Conservation (phyloP, 2,113 vertebrate species). For the Lathamus discolor region DNA sequence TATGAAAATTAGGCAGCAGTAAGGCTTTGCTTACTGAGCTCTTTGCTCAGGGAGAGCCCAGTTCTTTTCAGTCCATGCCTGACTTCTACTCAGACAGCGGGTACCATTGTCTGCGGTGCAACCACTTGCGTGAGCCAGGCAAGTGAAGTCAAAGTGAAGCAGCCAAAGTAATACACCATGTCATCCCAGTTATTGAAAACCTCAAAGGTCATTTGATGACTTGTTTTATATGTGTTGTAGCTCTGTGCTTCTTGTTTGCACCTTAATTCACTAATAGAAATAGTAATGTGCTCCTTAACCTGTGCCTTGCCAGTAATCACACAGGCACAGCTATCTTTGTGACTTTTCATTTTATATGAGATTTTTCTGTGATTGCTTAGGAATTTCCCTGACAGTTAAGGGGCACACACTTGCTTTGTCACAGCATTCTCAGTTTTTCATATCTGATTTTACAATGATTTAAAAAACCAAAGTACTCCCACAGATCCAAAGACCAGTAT, state of each 20-base stretch:
- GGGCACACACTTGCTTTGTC: background rate
- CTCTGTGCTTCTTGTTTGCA: background rate
- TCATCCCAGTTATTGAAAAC: background rate
- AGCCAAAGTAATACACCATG: background rate
- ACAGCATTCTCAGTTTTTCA: background rate
- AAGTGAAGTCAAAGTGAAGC: background rate
- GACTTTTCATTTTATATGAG: background rate
- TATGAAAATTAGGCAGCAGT: background rate
- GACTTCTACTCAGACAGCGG: rapidly evolving
- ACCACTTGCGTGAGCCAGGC: background rate
- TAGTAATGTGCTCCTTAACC: background rate
- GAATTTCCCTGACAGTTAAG: background rate
- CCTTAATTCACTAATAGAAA: background rate
- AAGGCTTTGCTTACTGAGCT: background rate
- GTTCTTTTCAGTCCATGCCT: background rate
- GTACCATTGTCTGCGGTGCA: background rate
- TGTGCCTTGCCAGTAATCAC: background rate
- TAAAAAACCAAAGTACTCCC: background rate
- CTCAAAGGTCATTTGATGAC: background rate
- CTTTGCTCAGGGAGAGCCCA: background rate
- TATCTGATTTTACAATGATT: background rate
- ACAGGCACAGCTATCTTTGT: background rate
- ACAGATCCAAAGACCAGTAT: background rate
- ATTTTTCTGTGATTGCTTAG: background rate
- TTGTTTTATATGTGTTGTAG: background rate